phyloP scores from a whole-genome alignment of 2,797 vertebrate genomes.

The Phoeniculus purpureus region DNA sequence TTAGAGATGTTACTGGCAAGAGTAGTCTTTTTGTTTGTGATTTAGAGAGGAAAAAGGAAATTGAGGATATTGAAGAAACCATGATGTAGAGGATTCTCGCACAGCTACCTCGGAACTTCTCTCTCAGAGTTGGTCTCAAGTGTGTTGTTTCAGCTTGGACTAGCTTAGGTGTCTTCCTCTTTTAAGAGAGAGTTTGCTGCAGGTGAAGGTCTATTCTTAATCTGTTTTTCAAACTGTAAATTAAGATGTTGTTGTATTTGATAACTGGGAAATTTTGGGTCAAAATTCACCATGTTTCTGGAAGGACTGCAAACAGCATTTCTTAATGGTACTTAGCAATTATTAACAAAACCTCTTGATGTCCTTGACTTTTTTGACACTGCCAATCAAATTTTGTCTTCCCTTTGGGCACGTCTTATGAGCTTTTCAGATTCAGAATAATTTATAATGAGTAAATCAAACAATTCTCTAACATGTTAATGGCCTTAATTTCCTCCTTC shows the following conservation, averaged over 20 bases:
- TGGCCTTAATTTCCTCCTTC: slow-evolving; percentile 77
- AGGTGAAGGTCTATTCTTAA: background rate
- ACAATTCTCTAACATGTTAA: slow-evolving; percentile 75
- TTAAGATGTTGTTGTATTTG: background rate
- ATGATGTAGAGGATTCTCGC: background rate
- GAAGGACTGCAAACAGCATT: background rate
- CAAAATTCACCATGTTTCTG: background rate
- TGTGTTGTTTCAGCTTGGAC: background rate
- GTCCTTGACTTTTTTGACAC: slow-evolving; percentile 71
- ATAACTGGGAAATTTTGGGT: background rate
- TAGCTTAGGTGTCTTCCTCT: background rate
- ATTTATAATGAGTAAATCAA: slow-evolving; percentile 80
- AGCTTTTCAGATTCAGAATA: slow-evolving; percentile 67
- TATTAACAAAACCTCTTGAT: slow-evolving; percentile 43
- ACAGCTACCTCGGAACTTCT: background rate
- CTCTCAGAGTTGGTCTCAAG: background rate
- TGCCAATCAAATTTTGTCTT: slow-evolving; percentile 69
- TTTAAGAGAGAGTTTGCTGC: background rate
- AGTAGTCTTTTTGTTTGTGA: background rate
- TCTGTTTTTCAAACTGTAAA: background rate
- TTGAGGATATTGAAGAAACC: background rate
- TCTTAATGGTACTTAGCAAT: slow-evolving; percentile 39
- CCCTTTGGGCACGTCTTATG: slow-evolving; percentile 69
- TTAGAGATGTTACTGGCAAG: background rate
- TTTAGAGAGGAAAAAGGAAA: background rate